Evolutionary conservation across 2,113 vertebrate species (phyloP).

Genomic region (Gambusia affinis): DNA sequence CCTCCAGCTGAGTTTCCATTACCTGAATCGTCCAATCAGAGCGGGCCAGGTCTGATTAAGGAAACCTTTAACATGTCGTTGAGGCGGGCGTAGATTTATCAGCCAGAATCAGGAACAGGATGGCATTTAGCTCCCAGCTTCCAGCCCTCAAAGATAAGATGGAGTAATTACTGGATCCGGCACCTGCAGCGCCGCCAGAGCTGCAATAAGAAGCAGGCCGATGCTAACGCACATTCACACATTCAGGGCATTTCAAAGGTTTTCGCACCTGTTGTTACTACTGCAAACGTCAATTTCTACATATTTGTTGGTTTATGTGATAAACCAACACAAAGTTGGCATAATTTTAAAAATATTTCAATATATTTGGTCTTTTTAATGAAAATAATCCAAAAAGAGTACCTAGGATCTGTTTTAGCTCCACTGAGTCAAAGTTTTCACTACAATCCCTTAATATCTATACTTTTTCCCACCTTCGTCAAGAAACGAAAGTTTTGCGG

Average conservation of each 20-base stretch:
- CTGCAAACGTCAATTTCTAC: background rate
- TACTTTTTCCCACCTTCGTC: too few relatives aligned
- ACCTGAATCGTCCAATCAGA: background rate
- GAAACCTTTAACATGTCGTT: constrained; percentile 12
- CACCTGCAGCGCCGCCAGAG: background rate
- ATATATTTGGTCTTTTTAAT: too few relatives aligned
- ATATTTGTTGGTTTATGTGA: too few relatives aligned
- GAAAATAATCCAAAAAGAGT: background rate
- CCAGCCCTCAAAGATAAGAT: constrained; percentile 31
- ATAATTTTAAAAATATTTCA: too few relatives aligned
- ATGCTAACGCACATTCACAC: too few relatives aligned
- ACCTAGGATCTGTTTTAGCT: background rate
- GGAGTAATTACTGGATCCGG: constrained; percentile 25
- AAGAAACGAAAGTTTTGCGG: too few relatives aligned
- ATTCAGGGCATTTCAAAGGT: background rate
- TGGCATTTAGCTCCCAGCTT: constrained; percentile 43
- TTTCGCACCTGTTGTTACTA: background rate
- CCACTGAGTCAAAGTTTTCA: background rate
- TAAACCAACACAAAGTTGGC: background rate
- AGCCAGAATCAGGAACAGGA: constrained; percentile 14
- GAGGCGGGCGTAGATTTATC: constrained; percentile 26
- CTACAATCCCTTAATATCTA: background rate
- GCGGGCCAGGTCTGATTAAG: background rate
- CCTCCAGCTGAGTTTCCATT: background rate
- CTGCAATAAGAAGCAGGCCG: background rate